Evolutionary conservation across 2,113 vertebrate species (phyloP).

Genomic region (Semnornis frantzii): DNA sequence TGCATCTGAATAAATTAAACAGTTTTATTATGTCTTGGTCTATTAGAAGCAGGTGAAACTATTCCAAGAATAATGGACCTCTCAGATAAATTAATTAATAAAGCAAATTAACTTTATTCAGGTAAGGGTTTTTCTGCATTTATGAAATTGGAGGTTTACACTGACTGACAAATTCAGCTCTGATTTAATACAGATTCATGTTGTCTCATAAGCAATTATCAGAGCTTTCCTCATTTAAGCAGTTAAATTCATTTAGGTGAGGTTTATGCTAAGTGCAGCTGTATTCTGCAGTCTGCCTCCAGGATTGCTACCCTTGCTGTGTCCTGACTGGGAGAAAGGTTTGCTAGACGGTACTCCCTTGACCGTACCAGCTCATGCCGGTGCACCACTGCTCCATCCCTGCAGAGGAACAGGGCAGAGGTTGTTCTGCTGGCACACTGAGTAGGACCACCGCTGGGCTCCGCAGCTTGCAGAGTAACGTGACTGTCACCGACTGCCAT

Average conservation of each 20-base stretch:
- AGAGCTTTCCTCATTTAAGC: neutral
- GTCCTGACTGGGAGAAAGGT: neutral
- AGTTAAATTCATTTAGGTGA: neutral
- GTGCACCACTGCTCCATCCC: neutral
- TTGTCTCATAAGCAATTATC: neutral
- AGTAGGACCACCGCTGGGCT: too few species aligned
- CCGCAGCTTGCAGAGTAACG: neutral
- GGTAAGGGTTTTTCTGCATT: neutral
- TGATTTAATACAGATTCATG: fast-evolving
- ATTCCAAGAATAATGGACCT: neutral
- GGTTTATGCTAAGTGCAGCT: neutral
- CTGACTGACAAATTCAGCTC: neutral
- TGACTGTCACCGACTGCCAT: constrained; percentile 59
- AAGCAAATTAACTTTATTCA: neutral
- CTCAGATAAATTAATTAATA: neutral
- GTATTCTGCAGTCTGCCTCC: neutral
- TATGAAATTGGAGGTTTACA: fast-evolving
- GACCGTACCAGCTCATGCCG: neutral
- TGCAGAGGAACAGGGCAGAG: neutral
- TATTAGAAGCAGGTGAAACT: neutral
- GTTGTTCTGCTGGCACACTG: neutral
- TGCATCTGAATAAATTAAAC: neutral
- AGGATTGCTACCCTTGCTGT: neutral
- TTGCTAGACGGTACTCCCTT: neutral
- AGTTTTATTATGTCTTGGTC: neutral